These are phyloP conservation scores for Stegostoma tigrinum DNA, from an alignment of 2,113 vertebrate species.

Conservation along the genomic window DNA sequence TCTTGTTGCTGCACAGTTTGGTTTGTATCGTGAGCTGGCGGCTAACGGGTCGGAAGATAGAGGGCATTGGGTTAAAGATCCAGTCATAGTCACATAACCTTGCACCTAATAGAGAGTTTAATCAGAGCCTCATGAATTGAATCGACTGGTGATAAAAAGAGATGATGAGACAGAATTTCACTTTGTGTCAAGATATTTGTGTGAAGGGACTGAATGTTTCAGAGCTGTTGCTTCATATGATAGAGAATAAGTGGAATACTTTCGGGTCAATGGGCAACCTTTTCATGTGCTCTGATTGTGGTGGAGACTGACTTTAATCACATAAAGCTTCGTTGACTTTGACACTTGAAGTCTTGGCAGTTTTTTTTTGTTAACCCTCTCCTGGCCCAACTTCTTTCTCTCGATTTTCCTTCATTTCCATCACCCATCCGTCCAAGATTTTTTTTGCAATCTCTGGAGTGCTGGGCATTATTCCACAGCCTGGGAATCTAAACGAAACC, in stretches of 20 bases:
- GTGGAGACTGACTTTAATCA: neutral
- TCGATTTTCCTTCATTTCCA: neutral
- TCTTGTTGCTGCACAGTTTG: neutral
- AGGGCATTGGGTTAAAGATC: no score
- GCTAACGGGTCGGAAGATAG: neutral
- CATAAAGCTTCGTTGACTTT: neutral
- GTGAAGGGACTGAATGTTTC: neutral
- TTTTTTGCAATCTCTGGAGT: neutral
- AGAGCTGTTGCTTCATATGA: neutral
- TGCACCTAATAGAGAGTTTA: slow-evolving; percentile 22
- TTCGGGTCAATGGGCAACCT: neutral
- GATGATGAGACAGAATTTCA: neutral
- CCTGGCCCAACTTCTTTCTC: neutral
- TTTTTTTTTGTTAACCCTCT: neutral
- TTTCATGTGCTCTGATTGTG: neutral
- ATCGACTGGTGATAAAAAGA: neutral
- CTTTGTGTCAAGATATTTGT: neutral
- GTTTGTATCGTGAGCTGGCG: neutral
- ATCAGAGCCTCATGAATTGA: neutral
- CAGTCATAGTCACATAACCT: slow-evolving; percentile 42
- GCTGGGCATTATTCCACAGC: neutral
- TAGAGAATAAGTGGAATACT: neutral
- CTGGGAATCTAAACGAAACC: neutral
- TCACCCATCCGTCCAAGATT: neutral
- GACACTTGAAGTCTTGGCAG: neutral